Evolutionary conservation across 2,888 invertebrate species (phyloP).

Genomic region (Drosophila mimetica): DNA sequence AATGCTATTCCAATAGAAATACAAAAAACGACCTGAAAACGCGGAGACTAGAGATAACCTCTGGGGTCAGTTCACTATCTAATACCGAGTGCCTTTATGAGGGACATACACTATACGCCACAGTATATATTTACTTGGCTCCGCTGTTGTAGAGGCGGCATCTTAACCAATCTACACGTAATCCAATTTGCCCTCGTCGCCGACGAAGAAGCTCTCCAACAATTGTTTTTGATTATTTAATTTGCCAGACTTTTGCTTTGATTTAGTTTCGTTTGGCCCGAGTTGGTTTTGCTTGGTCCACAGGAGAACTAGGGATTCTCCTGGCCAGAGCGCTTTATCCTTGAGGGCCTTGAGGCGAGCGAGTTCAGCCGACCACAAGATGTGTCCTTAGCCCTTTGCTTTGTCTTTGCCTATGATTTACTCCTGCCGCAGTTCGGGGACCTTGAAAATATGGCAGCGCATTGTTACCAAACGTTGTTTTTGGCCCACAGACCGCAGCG

Average conservation of each 20-base stretch:
- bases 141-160: conserved; percentile 7
- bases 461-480: conserved; percentile 51
- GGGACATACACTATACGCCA: not conserved
- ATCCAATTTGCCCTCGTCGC: conserved; percentile 55
- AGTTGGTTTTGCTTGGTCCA: too few relatives aligned
- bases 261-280: conserved; percentile 60
- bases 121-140: conserved; percentile 1
- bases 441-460: conserved; percentile 72
- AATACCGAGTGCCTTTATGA: not conserved
- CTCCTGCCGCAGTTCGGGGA: conserved; percentile 66
- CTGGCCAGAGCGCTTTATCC: conserved; percentile 5
- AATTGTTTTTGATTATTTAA: conserved; percentile 70
- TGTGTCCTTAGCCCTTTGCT: conserved; percentile 27
- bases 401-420: conserved; percentile 60
- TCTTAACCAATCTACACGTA: conserved; percentile 67
- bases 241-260: conserved; percentile 71
- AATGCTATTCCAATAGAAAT: conserved; percentile 10
- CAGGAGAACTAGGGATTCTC: too few relatives aligned
- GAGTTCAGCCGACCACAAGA: conserved; percentile 55
- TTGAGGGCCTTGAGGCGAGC: conserved; percentile 18
- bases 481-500: conserved; percentile 47
- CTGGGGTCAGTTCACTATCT: conserved; percentile 23
- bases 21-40: conserved; percentile 20
- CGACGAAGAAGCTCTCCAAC: conserved; percentile 27
- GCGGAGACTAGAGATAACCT: conserved; percentile 29